phyloP scores from a whole-genome alignment of 2,888 invertebrate species.

The Drosophila picticornis region DNA sequence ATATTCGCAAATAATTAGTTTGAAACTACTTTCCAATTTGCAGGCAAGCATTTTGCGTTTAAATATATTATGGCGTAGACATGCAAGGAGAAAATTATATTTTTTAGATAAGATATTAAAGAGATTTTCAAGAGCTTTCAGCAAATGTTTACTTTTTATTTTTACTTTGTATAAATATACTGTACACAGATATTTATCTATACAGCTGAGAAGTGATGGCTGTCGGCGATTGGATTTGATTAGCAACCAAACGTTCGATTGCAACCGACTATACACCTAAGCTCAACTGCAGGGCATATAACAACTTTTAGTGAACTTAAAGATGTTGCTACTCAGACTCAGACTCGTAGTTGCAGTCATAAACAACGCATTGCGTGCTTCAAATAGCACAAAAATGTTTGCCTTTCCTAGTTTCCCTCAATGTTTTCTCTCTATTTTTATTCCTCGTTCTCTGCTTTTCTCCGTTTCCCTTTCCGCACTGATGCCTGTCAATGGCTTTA shows the following conservation, averaged over 20 bases:
- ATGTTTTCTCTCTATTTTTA: not conserved
- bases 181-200: not conserved
- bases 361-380: slow-evolving; percentile 57
- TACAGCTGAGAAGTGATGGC: slow-evolving; percentile 22
- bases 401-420: slow-evolving; percentile 27
- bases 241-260: slow-evolving; percentile 39
- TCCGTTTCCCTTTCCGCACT: slow-evolving; percentile 19
- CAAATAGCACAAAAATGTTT: slow-evolving; percentile 60
- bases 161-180: not conserved
- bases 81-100: not conserved
- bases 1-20: not conserved
- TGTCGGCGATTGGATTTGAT: slow-evolving; percentile 38
- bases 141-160: not conserved
- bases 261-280: slow-evolving; percentile 53
- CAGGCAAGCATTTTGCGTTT: not conserved
- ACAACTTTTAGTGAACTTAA: not conserved
- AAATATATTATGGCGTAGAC: not conserved
- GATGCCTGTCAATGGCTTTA: slow-evolving; percentile 64
- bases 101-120: not conserved
- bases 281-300: slow-evolving; percentile 61
- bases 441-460: not conserved
- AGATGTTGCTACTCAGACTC: slow-evolving; percentile 9
- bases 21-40: not conserved
- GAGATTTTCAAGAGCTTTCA: not conserved
- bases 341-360: slow-evolving; percentile 19